phyloP scores from a whole-genome alignment of 2,113 vertebrate species.

The Psophia crepitans region DNA sequence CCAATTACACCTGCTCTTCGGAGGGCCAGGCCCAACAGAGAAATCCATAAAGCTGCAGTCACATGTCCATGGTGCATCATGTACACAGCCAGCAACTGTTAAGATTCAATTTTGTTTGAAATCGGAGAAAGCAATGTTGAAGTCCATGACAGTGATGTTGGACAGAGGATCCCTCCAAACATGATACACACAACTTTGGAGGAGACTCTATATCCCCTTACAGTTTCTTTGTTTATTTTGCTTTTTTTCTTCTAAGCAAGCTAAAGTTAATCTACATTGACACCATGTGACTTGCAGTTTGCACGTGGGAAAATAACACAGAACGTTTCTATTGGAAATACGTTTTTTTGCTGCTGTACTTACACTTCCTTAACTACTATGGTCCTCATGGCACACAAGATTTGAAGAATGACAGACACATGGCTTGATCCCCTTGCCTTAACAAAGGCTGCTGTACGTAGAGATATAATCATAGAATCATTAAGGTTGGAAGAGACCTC shows the following conservation, averaged over 20 bases:
- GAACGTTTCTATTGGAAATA: not conserved
- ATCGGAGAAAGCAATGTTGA: not conserved
- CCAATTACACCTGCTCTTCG: not conserved
- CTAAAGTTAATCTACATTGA: not conserved
- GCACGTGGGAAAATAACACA: not conserved
- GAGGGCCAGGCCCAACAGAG: not conserved
- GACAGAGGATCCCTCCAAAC: not conserved
- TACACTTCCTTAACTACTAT: not conserved
- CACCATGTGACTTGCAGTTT: not conserved
- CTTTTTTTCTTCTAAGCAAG: not conserved
- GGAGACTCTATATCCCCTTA: not conserved
- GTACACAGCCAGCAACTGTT: not conserved
- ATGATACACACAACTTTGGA: accelerated
- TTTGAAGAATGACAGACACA: not conserved
- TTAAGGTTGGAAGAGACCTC: too few species aligned
- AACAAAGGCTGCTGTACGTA: not conserved
- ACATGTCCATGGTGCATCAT: not conserved
- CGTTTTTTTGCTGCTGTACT: not conserved
- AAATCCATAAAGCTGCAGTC: not conserved
- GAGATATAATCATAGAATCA: too few species aligned
- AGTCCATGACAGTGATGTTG: not conserved
- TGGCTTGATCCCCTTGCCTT: not conserved
- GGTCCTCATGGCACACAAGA: not conserved
- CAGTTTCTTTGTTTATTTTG: not conserved
- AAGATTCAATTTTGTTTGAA: not conserved